Percentiles rank a stretch among this genome's conserved stretches.
These are phyloP conservation scores for Epizoanthus fatuus DNA, from an alignment of 92 coral and sea anemone species.

Conservation along the genomic window DNA sequence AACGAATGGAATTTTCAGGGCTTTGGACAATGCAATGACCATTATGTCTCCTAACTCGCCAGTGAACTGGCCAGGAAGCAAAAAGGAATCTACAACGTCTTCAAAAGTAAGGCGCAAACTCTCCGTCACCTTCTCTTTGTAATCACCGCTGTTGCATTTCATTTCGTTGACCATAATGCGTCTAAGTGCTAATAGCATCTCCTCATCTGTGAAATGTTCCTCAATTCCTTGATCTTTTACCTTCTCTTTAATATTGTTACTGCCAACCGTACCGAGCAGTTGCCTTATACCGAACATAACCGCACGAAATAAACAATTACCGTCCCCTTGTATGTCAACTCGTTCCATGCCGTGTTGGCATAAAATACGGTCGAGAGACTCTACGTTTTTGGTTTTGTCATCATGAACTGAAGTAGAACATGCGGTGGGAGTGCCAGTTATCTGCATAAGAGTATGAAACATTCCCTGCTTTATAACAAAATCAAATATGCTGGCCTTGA, in stretches of 20 bases:
- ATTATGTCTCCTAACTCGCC: constrained; percentile 59
- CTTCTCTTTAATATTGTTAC: too few relatives aligned
- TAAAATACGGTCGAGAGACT: not conserved
- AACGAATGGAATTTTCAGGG: constrained; percentile 14
- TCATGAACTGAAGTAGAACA: not conserved
- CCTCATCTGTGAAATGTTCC: not conserved
- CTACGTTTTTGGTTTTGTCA: not conserved
- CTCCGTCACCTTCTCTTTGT: not conserved
- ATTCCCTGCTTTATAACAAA: not conserved
- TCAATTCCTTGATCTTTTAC: not conserved
- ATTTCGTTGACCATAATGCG: constrained; percentile 23
- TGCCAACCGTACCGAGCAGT: not conserved
- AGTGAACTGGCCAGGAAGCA: constrained; percentile 26
- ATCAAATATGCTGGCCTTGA: not conserved
- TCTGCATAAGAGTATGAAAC: not conserved
- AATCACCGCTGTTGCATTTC: not conserved
- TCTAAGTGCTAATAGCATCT: not conserved
- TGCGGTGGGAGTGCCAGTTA: not conserved
- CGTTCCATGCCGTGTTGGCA: constrained; percentile 21
- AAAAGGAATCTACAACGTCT: constrained; percentile 1
- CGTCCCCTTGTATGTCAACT: constrained; percentile 31
- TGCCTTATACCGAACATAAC: constrained; percentile 32
- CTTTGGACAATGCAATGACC: constrained; percentile 21
- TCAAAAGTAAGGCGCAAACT: not conserved
- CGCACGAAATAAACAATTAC: constrained; percentile 46